Evolutionary conservation across 2,113 vertebrate species (phyloP).

Genomic region (Misgurnus anguillicaudatus): DNA sequence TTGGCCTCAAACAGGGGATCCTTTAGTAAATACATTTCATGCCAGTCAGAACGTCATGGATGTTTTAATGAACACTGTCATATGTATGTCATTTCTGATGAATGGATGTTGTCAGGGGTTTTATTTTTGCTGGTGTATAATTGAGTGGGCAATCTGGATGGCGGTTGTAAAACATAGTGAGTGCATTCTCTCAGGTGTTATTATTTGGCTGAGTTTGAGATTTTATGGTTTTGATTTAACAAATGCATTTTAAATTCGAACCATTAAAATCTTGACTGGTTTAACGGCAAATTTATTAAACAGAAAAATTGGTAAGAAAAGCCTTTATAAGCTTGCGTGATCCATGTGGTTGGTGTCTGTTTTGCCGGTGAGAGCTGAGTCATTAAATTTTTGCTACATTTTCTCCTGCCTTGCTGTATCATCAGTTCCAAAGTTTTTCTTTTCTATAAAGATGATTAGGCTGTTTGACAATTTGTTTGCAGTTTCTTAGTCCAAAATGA

Average conservation of each 20-base stretch:
- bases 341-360: too few relatives aligned
- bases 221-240: background rate
- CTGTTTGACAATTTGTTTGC: background rate
- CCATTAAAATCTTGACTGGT: background rate
- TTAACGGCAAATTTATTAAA: background rate
- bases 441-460: background rate
- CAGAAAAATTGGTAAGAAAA: background rate
- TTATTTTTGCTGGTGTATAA: conserved; percentile 12
- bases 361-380: background rate
- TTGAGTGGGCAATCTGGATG: background rate
- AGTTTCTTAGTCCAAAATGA: background rate
- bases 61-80: conserved; percentile 37
- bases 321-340: too few relatives aligned
- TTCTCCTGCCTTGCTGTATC: background rate
- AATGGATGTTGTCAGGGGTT: conserved; percentile 25
- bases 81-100: conserved; percentile 27
- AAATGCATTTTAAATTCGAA: too few relatives aligned
- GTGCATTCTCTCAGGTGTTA: conserved; percentile 12
- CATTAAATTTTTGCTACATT: background rate
- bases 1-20: conserved; percentile 50
- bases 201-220: background rate
- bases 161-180: background rate
- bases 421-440: background rate
- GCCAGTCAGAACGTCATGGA: conserved; percentile 23
- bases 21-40: conserved; percentile 35